Conservation (phyloP, 1,140 invertebrate genomes). For the Penaeus indicus region DNA sequence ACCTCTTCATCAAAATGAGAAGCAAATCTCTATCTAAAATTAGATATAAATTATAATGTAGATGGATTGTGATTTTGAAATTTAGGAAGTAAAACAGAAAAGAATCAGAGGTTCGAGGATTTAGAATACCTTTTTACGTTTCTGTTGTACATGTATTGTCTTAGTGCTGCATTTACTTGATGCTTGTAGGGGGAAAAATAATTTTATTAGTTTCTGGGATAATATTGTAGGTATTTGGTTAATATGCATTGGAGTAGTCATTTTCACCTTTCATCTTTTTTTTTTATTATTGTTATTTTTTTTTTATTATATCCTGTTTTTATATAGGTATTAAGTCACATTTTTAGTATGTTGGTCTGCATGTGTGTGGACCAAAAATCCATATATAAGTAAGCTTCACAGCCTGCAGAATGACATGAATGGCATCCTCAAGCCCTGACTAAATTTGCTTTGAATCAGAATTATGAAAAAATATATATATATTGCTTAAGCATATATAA, state of each 20-base stretch:
- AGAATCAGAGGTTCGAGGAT: conserved; percentile 35
- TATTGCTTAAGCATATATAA: conserved; percentile 36
- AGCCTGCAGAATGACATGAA: not conserved
- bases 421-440: conserved; percentile 13
- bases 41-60: conserved; percentile 57
- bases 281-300: conserved; percentile 15
- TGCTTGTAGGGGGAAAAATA: conserved; percentile 28
- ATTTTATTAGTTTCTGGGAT: not conserved
- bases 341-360: too few species aligned
- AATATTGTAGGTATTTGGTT: conserved; percentile 23
- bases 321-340: conserved; percentile 18
- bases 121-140: conserved; percentile 34
- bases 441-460: conserved; percentile 24
- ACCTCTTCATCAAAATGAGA: conserved; percentile 52
- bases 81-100: conserved; percentile 26
- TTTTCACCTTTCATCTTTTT: conserved; percentile 23
- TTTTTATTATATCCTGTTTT: conserved; percentile 14
- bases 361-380: too few species aligned
- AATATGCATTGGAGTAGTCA: conserved; percentile 40
- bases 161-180: conserved; percentile 51
- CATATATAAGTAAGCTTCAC: too few species aligned
- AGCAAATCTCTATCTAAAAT: conserved; percentile 40
- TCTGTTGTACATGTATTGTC: conserved; percentile 44
- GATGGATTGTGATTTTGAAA: conserved; percentile 46
- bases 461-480: not conserved